Evolutionary conservation across 1,140 invertebrate genomes (phyloP).

Genomic region (Lordiphosa mommai): DNA sequence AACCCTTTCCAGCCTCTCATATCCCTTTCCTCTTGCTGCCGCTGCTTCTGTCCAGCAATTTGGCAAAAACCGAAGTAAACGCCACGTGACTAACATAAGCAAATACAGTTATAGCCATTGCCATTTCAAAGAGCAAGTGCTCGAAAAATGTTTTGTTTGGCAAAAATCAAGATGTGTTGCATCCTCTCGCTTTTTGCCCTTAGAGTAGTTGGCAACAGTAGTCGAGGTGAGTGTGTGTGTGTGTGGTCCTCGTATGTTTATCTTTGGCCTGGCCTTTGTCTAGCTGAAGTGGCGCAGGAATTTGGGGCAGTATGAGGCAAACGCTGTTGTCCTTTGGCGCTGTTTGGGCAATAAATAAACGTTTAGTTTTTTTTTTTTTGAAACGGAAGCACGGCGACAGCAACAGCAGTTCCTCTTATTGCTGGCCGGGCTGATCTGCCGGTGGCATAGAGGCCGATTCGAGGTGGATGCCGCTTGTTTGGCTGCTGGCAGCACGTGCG

Average conservation of each 20-base stretch:
- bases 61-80: slow-evolving; percentile 56
- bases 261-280: slow-evolving; percentile 69
- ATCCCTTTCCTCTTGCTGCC: too few species aligned
- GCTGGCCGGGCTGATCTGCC: slow-evolving; percentile 5
- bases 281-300: slow-evolving; percentile 58
- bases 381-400: slow-evolving; percentile 66
- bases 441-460: background rate
- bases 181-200: slow-evolving; percentile 32
- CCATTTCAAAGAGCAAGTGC: slow-evolving; percentile 45
- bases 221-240: slow-evolving; percentile 24
- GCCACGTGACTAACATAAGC: slow-evolving; percentile 74
- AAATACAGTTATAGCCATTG: slow-evolving; percentile 63
- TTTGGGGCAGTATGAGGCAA: slow-evolving; percentile 1
- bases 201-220: slow-evolving; percentile 45
- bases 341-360: slow-evolving; percentile 73
- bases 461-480: slow-evolving; percentile 44
- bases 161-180: slow-evolving; percentile 74
- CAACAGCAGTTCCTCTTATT: slow-evolving; percentile 57
- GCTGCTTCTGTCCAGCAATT: slow-evolving; percentile 53
- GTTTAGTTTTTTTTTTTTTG: slow-evolving; percentile 64
- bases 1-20: background rate
- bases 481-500: slow-evolving; percentile 61
- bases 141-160: slow-evolving; percentile 71
- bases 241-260: slow-evolving; percentile 57
- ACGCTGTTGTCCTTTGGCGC: slow-evolving; percentile 62